phyloP scores from a whole-genome alignment of 1,140 invertebrate genomes.

The Drosophila kurseongensis region DNA sequence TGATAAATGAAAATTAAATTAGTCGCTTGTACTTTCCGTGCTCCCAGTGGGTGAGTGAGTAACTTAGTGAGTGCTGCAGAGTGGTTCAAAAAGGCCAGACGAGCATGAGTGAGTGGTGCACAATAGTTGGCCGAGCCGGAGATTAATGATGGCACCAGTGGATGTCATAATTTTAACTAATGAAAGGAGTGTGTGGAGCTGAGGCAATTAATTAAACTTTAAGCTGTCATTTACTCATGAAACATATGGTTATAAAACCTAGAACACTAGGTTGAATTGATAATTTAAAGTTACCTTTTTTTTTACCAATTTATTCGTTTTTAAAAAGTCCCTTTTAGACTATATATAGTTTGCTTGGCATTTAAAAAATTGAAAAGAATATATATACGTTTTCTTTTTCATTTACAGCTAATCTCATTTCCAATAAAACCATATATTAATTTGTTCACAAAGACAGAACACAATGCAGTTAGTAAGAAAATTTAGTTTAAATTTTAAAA shows the following conservation, averaged over 20 bases:
- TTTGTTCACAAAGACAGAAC: too few relatives aligned
- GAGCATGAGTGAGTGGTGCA: constrained; percentile 5
- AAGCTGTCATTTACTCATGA: not conserved
- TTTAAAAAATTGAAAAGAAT: too few relatives aligned
- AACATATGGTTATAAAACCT: not conserved
- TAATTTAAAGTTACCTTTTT: too few relatives aligned
- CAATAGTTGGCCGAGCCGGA: constrained; percentile 3
- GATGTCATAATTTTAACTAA: constrained; percentile 37
- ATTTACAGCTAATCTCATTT: too few relatives aligned
- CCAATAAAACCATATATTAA: too few relatives aligned
- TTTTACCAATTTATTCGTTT: too few relatives aligned
- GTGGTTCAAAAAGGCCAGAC: constrained; percentile 28
- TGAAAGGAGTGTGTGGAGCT: constrained; percentile 2
- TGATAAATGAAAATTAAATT: constrained; percentile 82
- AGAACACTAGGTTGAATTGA: too few relatives aligned
- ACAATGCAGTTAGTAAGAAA: too few relatives aligned
- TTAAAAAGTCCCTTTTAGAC: too few relatives aligned
- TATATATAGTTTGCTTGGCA: too few relatives aligned
- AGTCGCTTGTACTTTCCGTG: constrained; percentile 60
- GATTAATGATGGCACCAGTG: constrained; percentile 28
- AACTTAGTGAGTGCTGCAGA: constrained; percentile 11
- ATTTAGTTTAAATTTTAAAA: not conserved
- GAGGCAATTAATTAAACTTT: not conserved
- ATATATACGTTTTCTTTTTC: too few relatives aligned
- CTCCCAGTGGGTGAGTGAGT: constrained; percentile 2